A percentile compares a stretch with the other conserved stretches of the same genome.
These are phyloP conservation scores for Notolabrus celidotus DNA, from an alignment of 2,797 vertebrate species.

Conservation along the genomic window DNA sequence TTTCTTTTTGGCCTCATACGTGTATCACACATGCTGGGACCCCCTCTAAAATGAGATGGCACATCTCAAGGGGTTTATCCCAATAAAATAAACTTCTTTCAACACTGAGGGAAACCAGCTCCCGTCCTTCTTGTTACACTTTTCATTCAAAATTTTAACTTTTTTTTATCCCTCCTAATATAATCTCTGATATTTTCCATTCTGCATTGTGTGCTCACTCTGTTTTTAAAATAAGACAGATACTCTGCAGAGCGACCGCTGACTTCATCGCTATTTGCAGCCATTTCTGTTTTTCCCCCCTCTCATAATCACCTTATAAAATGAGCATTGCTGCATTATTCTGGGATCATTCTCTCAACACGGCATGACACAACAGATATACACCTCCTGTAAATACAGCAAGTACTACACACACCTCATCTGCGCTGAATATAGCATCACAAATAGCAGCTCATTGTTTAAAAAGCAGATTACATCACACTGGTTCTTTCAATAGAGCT, in stretches of 20 bases:
- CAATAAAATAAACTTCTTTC: no score
- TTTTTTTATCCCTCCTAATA: not conserved
- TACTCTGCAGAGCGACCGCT: constrained; percentile 3
- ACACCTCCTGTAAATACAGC: constrained; percentile 14
- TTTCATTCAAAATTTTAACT: not conserved
- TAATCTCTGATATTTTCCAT: not conserved
- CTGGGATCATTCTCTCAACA: constrained; percentile 15
- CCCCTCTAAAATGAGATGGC: no score
- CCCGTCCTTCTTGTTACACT: no score
- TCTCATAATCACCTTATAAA: constrained; percentile 6
- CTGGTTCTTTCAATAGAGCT: constrained; percentile 29
- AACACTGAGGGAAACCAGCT: no score
- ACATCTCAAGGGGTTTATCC: no score
- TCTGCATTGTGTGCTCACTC: not conserved
- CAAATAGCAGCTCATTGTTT: not conserved
- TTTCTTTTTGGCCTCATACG: no score
- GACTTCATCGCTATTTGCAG: constrained; percentile 27
- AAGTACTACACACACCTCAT: not conserved
- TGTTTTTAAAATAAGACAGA: not conserved
- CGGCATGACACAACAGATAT: constrained; percentile 32
- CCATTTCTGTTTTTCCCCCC: not conserved
- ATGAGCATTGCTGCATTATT: constrained; percentile 3
- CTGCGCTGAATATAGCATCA: constrained; percentile 38
- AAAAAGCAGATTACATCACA: constrained; percentile 49
- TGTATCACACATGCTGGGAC: no score